Evolutionary conservation across 1,140 invertebrate species (phyloP), one percentile per base, ranked within the genome.

Genomic region (Drosophila sulfurigaster): DNA sequence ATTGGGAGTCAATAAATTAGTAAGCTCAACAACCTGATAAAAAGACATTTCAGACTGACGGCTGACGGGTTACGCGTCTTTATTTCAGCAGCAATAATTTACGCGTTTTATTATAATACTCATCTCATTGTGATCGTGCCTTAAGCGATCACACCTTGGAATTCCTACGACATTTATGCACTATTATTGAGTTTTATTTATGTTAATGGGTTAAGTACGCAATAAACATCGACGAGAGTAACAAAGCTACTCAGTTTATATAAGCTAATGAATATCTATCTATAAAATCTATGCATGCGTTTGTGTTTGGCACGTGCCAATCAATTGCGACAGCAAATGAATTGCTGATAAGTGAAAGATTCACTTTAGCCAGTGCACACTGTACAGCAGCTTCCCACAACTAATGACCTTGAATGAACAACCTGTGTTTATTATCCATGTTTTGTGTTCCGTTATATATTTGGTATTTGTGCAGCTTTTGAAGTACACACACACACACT

Each of bases 181-280:
- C 28, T 32, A 64, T 56, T 62, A 56, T 51, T 45, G n/a, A n/a
- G 30, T 56, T 48, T 15, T 28, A 64, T 49, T 62, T 81, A 59
- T 45, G 54, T 66, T 65, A 78, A 81, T 80, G 49, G 62, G 48
- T 68, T 85, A 74, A 69, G 46, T 48, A 58, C 20, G 35, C 46
- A 46, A 59, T 38, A 32, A 16, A 35, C 6, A 16, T 25, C n/a
- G 38, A 32, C 7, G 59, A 59, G 3, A 32, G 41, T 13, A 32
- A 25, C 45, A 41, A 11, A 20, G 11, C 7, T 41, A 4, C 28
- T 13, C n/a, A 32, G 43, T 32, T 63, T 57, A n/a, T 41, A 43
- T 60, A 48, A 52, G 25, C 32, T 69, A 54, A 30, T n/a, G n/a
- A 35, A 38, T 60, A 15, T 69, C 16, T 57, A 15, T 69, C 16